A percentile compares a stretch with the other conserved stretches of the same genome.
These are phyloP conservation scores for Melierax canorus DNA, from an alignment of 2,113 vertebrate genomes.

Conservation along the genomic window DNA sequence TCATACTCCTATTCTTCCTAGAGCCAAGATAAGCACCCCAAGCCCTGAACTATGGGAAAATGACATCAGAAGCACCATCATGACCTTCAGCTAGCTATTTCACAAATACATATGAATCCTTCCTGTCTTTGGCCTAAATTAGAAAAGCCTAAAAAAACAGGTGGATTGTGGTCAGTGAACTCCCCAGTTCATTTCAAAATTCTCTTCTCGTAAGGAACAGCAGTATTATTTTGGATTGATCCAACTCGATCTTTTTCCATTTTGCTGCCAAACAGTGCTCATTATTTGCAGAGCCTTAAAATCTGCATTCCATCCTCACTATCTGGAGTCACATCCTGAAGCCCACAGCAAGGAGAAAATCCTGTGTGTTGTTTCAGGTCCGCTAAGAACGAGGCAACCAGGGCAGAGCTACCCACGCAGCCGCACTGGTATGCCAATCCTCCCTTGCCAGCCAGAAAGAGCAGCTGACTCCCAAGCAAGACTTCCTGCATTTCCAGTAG, in stretches of 20 bases:
- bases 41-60: neutral
- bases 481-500: neutral
- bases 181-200: neutral
- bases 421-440: fast-evolving
- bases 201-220: neutral
- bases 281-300: neutral
- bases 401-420: fast-evolving
- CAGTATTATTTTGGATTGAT: neutral
- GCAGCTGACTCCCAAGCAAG: neutral
- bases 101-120: neutral
- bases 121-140: neutral
- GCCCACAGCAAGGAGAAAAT: neutral
- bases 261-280: neutral
- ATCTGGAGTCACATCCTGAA: neutral
- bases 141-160: neutral
- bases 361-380: neutral
- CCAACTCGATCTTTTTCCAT: neutral
- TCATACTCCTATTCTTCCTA: neutral
- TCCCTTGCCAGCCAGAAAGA: too few species aligned
- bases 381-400: neutral
- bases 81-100: neutral
- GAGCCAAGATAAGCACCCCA: neutral
- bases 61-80: neutral
- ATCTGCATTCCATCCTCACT: neutral
- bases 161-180: neutral